Base-by-base conservation (phyloP, 1,140 invertebrate species). In the Bombus pyrosoma region DNA sequence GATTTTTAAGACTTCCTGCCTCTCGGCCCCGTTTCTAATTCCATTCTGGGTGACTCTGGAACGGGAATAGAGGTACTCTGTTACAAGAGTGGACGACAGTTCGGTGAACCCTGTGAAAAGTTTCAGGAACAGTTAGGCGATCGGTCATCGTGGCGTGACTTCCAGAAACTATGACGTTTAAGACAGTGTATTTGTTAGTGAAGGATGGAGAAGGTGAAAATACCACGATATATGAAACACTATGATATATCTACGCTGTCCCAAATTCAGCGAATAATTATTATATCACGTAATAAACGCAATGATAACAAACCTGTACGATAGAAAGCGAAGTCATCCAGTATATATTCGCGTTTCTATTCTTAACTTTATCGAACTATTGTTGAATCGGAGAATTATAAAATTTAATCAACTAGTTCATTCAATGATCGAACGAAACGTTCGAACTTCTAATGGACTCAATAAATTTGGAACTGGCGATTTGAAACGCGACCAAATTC, bases 381-480 rank as follows among this genome's bases (percentile, higher is more conserved):
- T 22, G 25, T 39, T 12, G 3, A 69, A 28, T 28, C 25, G 22
- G 5, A 9, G 18, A 37, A 28, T 28, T 25, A 39, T 28, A 6
- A 39, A 71, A 71, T 2, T 69, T 12, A 28, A 9, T 28, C 34
- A 39, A 25, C 22, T 5, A 3, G 10, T 28, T 5, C 10, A 2
- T 5, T 25, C 37, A 5, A 71, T 28, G 12, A 37, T 71, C 13
- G 10, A 1, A 25, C 22, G 69, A n/a, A n/a, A 41, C 25, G 39
- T 69, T 25, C 1, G 34, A 28, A 13, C 25, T 15, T 28, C 4
- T 8, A 71, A 41, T 41, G 25, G 25, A 59, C 34, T 9, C 41
- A 74, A 83, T 88, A 88, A 87, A 88, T 88, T 68, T 3, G 66
- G 22, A 68, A 74, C 62, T n/a, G 47, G 28, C 43, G 62, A 64